Evolutionary conservation across 2,888 invertebrate species (phyloP).

Genomic region (Nysson spinosus): DNA sequence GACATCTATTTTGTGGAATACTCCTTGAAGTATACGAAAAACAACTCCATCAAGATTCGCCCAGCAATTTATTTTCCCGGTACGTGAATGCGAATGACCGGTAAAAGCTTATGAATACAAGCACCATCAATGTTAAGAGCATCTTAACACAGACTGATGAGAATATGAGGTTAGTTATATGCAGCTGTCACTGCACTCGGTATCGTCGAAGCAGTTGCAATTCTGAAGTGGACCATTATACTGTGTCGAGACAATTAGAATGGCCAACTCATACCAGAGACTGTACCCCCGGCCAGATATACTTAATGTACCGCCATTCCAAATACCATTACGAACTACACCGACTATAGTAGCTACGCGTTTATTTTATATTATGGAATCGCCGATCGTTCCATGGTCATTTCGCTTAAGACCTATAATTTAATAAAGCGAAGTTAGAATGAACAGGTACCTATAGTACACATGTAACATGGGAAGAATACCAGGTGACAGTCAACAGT

Average conservation of each 20-base stretch:
- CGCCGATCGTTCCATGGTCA: too few relatives aligned
- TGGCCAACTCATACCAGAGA: slow-evolving; percentile 18
- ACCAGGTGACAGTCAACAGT: too few relatives aligned
- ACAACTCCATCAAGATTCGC: slow-evolving; percentile 29
- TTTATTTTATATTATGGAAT: too few relatives aligned
- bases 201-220: slow-evolving; percentile 13
- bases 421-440: too few relatives aligned
- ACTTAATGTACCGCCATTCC: slow-evolving; percentile 48
- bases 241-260: slow-evolving; percentile 2
- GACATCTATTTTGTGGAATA: too few relatives aligned
- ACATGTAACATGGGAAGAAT: too few relatives aligned
- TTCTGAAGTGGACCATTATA: slow-evolving; percentile 3
- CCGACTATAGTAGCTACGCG: too few relatives aligned
- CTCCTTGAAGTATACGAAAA: background rate
- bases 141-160: slow-evolving; percentile 57
- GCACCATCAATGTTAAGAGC: slow-evolving; percentile 44
- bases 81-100: slow-evolving; percentile 55
- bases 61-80: slow-evolving; percentile 46
- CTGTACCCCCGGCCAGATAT: slow-evolving; percentile 31
- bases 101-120: slow-evolving; percentile 23
- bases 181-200: slow-evolving; percentile 49
- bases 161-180: slow-evolving; percentile 47
- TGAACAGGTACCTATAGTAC: too few relatives aligned
- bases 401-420: too few relatives aligned
- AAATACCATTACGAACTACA: slow-evolving; percentile 60